phyloP scores from a whole-genome alignment of 2,797 vertebrate species.

The Labroides dimidiatus region DNA sequence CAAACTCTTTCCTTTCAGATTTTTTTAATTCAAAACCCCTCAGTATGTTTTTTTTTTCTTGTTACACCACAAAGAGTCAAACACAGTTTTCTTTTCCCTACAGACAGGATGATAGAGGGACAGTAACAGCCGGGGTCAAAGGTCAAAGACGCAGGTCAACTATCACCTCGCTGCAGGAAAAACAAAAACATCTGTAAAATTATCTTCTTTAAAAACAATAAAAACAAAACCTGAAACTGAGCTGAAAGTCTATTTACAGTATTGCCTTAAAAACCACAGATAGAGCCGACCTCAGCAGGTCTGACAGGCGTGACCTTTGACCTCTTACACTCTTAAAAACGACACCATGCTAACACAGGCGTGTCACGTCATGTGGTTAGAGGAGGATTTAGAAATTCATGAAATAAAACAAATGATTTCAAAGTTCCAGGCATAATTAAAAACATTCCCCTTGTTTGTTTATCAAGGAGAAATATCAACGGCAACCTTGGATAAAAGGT shows the following conservation, averaged over 20 bases:
- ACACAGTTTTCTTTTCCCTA: constrained; percentile 24
- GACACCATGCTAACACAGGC: neutral
- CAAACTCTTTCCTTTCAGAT: neutral
- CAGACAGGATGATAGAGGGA: constrained; percentile 20
- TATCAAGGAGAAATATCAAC: no score
- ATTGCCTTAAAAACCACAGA: constrained; percentile 58
- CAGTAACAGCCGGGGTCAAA: constrained; percentile 42
- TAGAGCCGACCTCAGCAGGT: constrained; percentile 26
- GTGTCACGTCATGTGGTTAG: no score
- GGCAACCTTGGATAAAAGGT: no score
- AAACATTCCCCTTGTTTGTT: no score
- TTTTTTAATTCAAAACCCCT: constrained; percentile 66
- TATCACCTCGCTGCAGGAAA: constrained; percentile 35
- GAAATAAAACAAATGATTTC: no score
- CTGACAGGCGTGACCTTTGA: constrained; percentile 32
- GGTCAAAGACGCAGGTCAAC: constrained; percentile 40
- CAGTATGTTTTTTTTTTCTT: constrained; percentile 24
- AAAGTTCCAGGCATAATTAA: no score
- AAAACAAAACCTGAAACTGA: constrained; percentile 50
- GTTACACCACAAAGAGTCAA: constrained; percentile 55
- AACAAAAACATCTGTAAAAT: constrained; percentile 34
- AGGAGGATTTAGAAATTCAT: no score
- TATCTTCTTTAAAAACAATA: constrained; percentile 36
- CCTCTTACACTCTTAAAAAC: constrained; percentile 41
- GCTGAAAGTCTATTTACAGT: constrained; percentile 66